Percentiles rank a stretch among this genome's conserved stretches.
These are phyloP conservation scores for Phalacrocorax brasilianus DNA, from an alignment of 2,113 vertebrate genomes.

Conservation along the genomic window DNA sequence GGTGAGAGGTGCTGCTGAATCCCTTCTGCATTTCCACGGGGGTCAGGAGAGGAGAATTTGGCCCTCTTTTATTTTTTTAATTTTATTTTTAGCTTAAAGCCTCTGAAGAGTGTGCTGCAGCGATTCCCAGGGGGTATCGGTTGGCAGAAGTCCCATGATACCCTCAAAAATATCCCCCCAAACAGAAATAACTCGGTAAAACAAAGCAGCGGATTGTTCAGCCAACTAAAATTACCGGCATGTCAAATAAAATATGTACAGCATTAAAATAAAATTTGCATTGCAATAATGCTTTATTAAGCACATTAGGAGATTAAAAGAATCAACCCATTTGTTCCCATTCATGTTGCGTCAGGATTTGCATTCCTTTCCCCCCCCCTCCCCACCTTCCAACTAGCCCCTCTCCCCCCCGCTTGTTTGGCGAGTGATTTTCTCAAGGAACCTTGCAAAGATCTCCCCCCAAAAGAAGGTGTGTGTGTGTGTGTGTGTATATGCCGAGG, in stretches of 20 bases:
- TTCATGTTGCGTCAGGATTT: conserved; percentile 7
- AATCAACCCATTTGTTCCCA: conserved; percentile 42
- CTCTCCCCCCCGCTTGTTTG: neutral
- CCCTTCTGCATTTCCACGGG: rapidly evolving
- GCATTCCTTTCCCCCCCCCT: conserved; percentile 10
- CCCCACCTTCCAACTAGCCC: neutral
- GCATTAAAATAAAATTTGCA: conserved; percentile 64
- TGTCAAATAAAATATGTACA: conserved; percentile 19
- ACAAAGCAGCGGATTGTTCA: neutral
- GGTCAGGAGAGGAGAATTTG: conserved; percentile 16
- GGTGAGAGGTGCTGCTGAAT: rapidly evolving
- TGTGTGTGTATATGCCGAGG: neutral
- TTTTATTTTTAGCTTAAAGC: neutral
- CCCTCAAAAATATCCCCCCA: neutral
- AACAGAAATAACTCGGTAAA: neutral
- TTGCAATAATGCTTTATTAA: conserved; percentile 61
- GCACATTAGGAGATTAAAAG: conserved; percentile 58
- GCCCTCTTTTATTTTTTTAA: neutral
- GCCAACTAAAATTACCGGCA: conserved; percentile 33
- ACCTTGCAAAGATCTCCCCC: neutral
- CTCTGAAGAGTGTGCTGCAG: neutral
- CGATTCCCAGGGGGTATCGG: neutral
- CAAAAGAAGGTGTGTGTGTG: neutral
- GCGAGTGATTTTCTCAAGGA: conserved; percentile 27
- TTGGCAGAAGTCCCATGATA: neutral